A percentile compares a stretch with the other conserved stretches of the same genome.
Conservation (phyloP, 2,113 vertebrate genomes). For the Myrmophylax atrothorax region DNA sequence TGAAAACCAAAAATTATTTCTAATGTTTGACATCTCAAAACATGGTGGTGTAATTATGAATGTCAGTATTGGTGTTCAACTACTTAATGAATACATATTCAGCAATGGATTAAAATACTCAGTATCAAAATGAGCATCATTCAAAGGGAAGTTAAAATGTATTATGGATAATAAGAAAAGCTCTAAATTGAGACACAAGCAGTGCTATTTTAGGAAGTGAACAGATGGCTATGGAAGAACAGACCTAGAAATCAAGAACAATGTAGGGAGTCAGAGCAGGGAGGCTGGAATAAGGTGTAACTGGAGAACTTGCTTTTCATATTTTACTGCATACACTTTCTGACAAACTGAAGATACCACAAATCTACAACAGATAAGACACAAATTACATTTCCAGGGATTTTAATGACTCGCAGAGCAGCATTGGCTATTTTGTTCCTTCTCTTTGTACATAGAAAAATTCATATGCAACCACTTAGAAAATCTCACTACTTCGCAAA, state of each 20-base stretch:
- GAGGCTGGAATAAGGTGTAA: neutral
- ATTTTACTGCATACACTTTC: neutral
- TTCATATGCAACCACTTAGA: neutral
- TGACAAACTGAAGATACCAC: neutral
- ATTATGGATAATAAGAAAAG: neutral
- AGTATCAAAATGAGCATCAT: neutral
- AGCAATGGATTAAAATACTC: neutral
- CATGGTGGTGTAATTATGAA: neutral
- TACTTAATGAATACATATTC: neutral
- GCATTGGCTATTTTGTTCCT: neutral
- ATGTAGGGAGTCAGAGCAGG: neutral
- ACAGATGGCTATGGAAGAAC: conserved; percentile 46
- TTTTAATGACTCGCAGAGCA: neutral
- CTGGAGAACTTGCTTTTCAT: neutral
- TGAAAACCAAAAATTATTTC: neutral
- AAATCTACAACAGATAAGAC: neutral
- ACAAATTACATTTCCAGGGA: neutral
- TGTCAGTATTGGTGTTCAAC: neutral
- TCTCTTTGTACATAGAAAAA: neutral
- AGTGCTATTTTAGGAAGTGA: conserved; percentile 41
- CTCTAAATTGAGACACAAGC: conserved; percentile 30
- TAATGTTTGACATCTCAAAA: neutral
- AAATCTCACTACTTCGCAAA: neutral
- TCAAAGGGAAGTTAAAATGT: conserved; percentile 19
- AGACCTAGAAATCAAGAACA: conserved; percentile 37